Evolutionary conservation across 2,797 vertebrate species (phyloP), one percentile per base, ranked within the genome.

Genomic region (Taeniopygia guttata): DNA sequence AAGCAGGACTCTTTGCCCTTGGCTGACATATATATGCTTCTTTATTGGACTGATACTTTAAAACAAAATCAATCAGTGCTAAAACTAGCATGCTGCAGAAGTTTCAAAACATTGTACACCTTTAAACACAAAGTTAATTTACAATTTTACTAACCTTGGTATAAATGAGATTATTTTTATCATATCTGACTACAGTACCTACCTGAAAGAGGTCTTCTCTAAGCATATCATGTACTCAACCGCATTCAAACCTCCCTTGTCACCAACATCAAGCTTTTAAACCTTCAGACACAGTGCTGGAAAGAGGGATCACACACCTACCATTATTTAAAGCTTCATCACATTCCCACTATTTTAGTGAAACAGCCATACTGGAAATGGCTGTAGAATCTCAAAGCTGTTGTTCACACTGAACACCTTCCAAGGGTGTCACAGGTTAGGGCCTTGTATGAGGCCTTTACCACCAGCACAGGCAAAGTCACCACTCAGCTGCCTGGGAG

Each of bases 1-100:
- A 80, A 93, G 73, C 62, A 84, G 51, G 32, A 59, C 88, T 94
- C 80, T 59, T 91, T 81, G 86, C 83, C 56, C 66, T 64, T 75
- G 22, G 34, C 58, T 81, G 73, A 72, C 56, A 48, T 22, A 43
- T 21, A 11, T 46, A 30, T 10, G 17, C 42, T 74, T 94, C 38
- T 83, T 74, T 43, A 27, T 60, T 76, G 84, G 46, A 82, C 15
- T 46, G 30, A 68, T 34, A 56, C 43, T 87, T 77, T 85, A 56
- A 59, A 89, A 77, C 11, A 73, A 66, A 48, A 84, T 27, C 59
- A 40, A 46, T 32, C 45, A 29, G 7, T n/a, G 46, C 40, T 25
- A 78, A 26, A 66, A 29, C 26, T 58, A 34, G 29, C 11, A 25
- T 17, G 22, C 22, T 22, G 10, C 30, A 66, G 26, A n/a, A 59